Conservation (phyloP, 2,113 vertebrate genomes). For the Sardina pilchardus region DNA sequence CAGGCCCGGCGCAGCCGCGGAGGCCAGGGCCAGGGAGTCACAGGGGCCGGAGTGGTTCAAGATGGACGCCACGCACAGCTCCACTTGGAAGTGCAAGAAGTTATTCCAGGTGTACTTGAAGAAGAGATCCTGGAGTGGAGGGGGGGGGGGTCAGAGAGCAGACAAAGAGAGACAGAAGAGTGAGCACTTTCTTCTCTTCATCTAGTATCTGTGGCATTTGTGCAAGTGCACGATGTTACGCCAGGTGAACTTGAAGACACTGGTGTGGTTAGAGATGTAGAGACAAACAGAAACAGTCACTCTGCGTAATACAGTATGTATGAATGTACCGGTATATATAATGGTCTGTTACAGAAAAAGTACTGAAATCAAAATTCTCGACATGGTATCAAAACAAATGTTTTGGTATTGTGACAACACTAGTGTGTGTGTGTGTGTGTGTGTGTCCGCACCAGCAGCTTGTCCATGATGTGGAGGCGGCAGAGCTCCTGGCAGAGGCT, state of each 20-base stretch:
- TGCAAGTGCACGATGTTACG: no score
- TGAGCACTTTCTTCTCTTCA: no score
- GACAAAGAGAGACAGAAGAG: not conserved
- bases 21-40: constrained; percentile 52
- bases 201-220: no score
- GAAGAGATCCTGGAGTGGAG: constrained; percentile 84
- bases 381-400: no score
- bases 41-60: constrained; percentile 80
- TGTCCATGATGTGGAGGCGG: constrained; percentile 84
- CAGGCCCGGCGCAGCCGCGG: constrained; percentile 34
- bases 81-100: constrained; percentile 98
- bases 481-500: constrained; percentile 91
- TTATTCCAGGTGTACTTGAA: constrained; percentile 99
- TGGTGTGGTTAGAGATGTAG: no score
- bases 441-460: constrained; percentile 81
- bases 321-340: no score
- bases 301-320: not conserved
- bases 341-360: no score
- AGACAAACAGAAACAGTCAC: no score
- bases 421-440: not conserved
- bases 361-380: no score
- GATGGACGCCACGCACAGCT: constrained; percentile 88
- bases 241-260: no score
- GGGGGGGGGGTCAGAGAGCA: not conserved
- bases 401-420: no score